Base-by-base conservation (phyloP, 2,888 invertebrate genomes). In the Lypha dubia region DNA sequence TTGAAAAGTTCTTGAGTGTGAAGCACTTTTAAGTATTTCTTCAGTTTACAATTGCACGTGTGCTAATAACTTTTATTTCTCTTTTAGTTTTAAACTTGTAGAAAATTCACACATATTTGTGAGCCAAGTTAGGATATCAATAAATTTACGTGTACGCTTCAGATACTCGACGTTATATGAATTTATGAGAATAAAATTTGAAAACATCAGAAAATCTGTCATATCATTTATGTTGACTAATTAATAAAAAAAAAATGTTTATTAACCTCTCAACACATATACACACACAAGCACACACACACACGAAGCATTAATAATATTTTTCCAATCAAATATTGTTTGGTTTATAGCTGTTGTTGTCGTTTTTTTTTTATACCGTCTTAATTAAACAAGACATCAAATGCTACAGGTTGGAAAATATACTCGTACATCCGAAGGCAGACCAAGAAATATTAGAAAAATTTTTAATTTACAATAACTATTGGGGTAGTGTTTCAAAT, bases 211-310 rank as follows among this genome's bases (percentile, higher is more conserved):
- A 41, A 62, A 79, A 75, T 63, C 22, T 74, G 83, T 79, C 75
- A 79, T 84, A 80, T 84, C 71, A 76, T 80, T 80, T 80, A 76
- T 76, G 62, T 76, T 84, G 71, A 83, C 83, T 79, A 83, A 83
- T 83, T 83, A 83, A 83, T 83, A 83, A 83, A 79, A 79, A 79
- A 83, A 83, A 79, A 79, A 79, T 58, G 44, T 68, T 46, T 65
- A 41, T 68, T 28, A 56, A 20, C 46, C 20, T 49, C 44, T 41
- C 5, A 60, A 58, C 17, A 53, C 38, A 56, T 15, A 46, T 1
- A 28, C 46, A 22, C 53, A 51, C 28, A 46, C 0, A 56, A 2
- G 28, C 1, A 1, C 5, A 9, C 1, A 28, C 28, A n/a, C 15
- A 8, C n/a, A 38, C 17, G 2, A 41, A 24, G n/a, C 22, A 46